Percentiles rank a stretch among this genome's conserved stretches.
Conservation (phyloP, 2,888 invertebrate species). For the Gandaritis pyraliata region DNA sequence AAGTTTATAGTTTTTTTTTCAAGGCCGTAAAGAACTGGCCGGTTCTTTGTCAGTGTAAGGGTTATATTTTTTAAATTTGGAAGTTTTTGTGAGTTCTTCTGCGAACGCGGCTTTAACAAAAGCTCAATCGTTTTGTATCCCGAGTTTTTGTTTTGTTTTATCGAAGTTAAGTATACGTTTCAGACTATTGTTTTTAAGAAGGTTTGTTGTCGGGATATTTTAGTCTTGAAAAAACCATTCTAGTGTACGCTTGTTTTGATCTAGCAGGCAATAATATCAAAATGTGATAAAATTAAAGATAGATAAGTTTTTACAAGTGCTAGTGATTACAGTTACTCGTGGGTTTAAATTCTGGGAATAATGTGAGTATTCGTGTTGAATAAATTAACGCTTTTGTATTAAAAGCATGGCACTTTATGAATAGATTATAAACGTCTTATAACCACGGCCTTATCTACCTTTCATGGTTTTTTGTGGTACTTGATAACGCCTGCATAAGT, state of each 20-base stretch:
- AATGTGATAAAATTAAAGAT: conserved; percentile 14
- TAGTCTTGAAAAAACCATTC: conserved; percentile 81
- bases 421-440: too few relatives aligned
- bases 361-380: conserved; percentile 11
- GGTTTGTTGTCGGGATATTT: conserved; percentile 66
- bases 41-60: conserved; percentile 72
- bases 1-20: conserved; percentile 30
- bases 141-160: conserved; percentile 77
- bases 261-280: conserved; percentile 26
- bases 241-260: conserved; percentile 67
- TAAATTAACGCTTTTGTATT: neutral
- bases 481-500: too few relatives aligned
- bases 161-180: conserved; percentile 79
- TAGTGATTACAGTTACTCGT: neutral
- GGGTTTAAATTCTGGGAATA: conserved; percentile 1
- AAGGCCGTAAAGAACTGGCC: conserved; percentile 48
- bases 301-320: conserved; percentile 15
- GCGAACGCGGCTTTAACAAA: conserved; percentile 78
- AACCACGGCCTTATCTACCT: too few relatives aligned
- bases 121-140: conserved; percentile 71
- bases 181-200: conserved; percentile 75
- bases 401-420: neutral
- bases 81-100: conserved; percentile 70
- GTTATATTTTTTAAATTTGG: conserved; percentile 70
- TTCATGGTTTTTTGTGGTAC: too few relatives aligned